These are phyloP conservation scores for Phocides pigmalion DNA, from an alignment of 1,140 invertebrate species.

Conservation along the genomic window DNA sequence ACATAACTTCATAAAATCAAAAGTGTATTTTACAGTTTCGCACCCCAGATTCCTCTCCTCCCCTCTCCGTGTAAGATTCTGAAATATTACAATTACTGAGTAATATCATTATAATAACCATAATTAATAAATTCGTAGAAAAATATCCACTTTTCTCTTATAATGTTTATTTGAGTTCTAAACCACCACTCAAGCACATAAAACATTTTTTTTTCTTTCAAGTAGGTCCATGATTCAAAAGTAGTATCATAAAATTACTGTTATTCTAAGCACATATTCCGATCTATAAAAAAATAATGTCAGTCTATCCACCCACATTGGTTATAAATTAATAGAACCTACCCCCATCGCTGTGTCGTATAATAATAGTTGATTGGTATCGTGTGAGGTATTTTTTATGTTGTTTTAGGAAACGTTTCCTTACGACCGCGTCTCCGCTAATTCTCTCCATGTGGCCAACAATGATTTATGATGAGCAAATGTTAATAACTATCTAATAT, in stretches of 20 bases:
- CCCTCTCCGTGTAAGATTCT: no score
- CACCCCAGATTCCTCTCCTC: no score
- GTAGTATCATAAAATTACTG: conserved; percentile 67
- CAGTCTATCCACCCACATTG: conserved; percentile 80
- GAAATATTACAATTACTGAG: no score
- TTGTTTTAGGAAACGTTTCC: conserved; percentile 69
- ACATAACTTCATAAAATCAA: no score
- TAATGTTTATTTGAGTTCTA: no score
- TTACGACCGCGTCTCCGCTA: conserved; percentile 60
- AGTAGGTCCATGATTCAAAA: conserved; percentile 40
- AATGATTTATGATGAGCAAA: conserved; percentile 64
- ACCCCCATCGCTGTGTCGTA: conserved; percentile 74
- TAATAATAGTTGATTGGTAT: conserved; percentile 77
- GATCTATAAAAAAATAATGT: conserved; percentile 74
- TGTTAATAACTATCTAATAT: conserved; percentile 18
- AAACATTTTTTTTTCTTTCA: no score
- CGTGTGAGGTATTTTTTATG: conserved; percentile 81
- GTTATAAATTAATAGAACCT: conserved; percentile 82
- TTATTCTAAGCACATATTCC: conserved; percentile 61
- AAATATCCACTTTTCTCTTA: no score
- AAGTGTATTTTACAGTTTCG: no score
- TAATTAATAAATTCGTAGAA: no score
- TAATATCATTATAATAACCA: no score
- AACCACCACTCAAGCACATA: no score
- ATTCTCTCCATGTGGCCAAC: conserved; percentile 66